Conservation (phyloP, 64 coral and sea anemone species). For the Exaiptasia diaphana region DNA sequence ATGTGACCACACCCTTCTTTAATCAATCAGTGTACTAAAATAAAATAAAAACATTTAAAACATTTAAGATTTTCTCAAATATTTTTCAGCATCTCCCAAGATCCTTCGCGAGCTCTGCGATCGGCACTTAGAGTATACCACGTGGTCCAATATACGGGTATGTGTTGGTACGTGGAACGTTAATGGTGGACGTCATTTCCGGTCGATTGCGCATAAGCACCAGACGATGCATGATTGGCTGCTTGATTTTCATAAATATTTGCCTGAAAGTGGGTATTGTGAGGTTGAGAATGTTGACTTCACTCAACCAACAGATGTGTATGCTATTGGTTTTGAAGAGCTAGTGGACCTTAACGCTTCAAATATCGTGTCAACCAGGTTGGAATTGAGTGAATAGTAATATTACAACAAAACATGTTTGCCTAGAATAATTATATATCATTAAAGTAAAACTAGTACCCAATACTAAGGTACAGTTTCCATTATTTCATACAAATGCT, state of each 20-base stretch:
- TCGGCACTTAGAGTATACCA: conserved; percentile 92
- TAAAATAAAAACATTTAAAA: no score
- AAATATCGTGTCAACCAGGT: conserved; percentile 96
- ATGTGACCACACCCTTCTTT: no score
- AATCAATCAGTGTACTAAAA: no score
- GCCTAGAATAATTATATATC: not conserved
- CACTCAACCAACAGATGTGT: conserved; percentile 75
- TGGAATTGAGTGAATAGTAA: not conserved
- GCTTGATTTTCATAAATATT: conserved; percentile 79
- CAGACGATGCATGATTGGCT: conserved; percentile 98
- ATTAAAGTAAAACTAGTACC: not conserved
- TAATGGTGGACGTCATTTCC: conserved; percentile 92
- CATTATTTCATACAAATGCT: not conserved
- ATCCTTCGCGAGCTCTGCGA: conserved; percentile 94
- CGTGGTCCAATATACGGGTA: conserved; percentile 79
- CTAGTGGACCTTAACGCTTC: conserved; percentile 93
- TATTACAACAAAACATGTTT: no score
- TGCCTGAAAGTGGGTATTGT: conserved; percentile 73
- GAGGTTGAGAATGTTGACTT: conserved; percentile 55
- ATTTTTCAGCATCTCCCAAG: conserved; percentile 72
- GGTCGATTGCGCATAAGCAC: conserved; percentile 93
- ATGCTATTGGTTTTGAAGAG: conserved; percentile 97
- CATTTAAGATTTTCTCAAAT: no score
- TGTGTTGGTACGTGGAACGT: conserved; percentile 98
- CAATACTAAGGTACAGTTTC: not conserved